Percentiles rank a stretch among this genome's conserved stretches.
phyloP scores from a whole-genome alignment of 1,140 invertebrate genomes.

The Drosophila trapezifrons region DNA sequence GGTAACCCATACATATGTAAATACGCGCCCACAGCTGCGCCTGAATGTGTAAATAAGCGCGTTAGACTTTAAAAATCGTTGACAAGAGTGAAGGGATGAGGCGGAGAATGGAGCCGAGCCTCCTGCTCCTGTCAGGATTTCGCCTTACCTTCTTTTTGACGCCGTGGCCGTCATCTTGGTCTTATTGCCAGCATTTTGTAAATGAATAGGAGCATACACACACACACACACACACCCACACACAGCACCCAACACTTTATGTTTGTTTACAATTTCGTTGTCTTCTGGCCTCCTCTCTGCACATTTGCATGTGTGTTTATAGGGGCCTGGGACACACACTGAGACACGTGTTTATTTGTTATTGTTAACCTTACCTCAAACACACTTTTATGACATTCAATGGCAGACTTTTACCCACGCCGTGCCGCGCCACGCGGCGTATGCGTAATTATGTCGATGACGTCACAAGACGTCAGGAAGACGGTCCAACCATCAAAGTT shows the following conservation, averaged over 20 bases:
- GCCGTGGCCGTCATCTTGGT: constrained; percentile 53
- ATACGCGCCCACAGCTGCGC: constrained; percentile 39
- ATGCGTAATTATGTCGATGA: constrained; percentile 44
- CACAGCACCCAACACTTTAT: constrained; percentile 48
- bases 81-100: constrained; percentile 36
- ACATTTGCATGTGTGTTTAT: constrained; percentile 61
- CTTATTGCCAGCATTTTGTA: constrained; percentile 76
- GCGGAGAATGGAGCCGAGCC: constrained; percentile 1
- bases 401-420: constrained; percentile 48
- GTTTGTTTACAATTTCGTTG: constrained; percentile 69
- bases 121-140: constrained; percentile 1
- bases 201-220: constrained; percentile 58
- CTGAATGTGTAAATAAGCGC: constrained; percentile 72
- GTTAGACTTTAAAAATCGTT: constrained; percentile 67
- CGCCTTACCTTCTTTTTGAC: constrained; percentile 8
- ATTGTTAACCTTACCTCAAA: constrained; percentile 80
- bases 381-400: constrained; percentile 76
- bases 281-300: constrained; percentile 23
- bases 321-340: constrained; percentile 20
- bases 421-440: constrained; percentile 28
- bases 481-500: constrained; percentile 25
- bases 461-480: constrained; percentile 29
- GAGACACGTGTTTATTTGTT: constrained; percentile 71
- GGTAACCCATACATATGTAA: constrained; percentile 38
- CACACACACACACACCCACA: constrained; percentile 13